A percentile compares a stretch with the other conserved stretches of the same genome.
Evolutionary conservation across 2,888 invertebrate genomes (phyloP).

Genomic region (Agrochola lychnidis): DNA sequence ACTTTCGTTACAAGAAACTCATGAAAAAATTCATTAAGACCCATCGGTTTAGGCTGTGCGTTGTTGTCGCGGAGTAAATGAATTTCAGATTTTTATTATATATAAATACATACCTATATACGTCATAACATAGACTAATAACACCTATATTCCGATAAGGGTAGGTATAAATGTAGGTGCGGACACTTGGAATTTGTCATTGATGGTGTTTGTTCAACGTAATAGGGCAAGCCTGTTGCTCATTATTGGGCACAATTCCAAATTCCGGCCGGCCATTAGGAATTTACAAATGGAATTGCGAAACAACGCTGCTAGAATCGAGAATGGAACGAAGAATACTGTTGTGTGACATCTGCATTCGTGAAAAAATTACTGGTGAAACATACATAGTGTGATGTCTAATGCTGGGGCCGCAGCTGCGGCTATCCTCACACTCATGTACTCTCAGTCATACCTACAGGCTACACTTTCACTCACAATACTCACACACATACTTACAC

Average conservation of each 20-base stretch:
- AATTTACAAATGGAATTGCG: conserved; percentile 27
- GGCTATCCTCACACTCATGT: too few species aligned
- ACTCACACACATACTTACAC: too few species aligned
- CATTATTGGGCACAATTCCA: conserved; percentile 39
- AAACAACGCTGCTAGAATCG: background rate
- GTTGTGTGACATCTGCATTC: background rate
- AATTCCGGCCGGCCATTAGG: conserved; percentile 27
- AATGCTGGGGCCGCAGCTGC: too few species aligned
- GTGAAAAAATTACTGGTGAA: background rate
- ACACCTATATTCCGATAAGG: background rate
- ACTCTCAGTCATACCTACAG: too few species aligned
- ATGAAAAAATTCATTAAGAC: too few species aligned
- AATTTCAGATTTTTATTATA: too few species aligned
- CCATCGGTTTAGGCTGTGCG: too few species aligned
- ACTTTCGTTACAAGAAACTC: background rate
- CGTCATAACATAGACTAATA: background rate
- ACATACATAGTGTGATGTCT: background rate
- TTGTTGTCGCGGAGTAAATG: too few species aligned
- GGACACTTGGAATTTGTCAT: background rate
- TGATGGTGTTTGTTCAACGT: conserved; percentile 3
- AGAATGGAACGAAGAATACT: background rate
- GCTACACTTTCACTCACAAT: too few species aligned
- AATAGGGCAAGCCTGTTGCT: conserved; percentile 42
- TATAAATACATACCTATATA: background rate
- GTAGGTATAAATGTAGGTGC: background rate